These are phyloP conservation scores for Homarus gammarus DNA, from an alignment of 2,888 invertebrate species.

Conservation along the genomic window DNA sequence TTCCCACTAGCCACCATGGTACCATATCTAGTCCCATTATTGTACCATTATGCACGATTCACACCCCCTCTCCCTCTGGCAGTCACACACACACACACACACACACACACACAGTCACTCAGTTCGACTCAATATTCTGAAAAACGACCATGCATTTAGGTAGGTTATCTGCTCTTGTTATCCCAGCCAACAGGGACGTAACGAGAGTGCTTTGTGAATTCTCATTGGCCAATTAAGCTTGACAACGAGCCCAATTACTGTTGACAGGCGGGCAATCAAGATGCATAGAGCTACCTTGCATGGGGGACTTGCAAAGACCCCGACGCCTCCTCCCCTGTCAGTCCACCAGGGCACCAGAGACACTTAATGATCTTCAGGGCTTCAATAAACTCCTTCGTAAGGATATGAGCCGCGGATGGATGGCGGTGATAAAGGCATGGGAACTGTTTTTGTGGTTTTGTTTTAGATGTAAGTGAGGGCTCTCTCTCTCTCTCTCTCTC, in stretches of 20 bases:
- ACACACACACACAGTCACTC: slow-evolving; percentile 5
- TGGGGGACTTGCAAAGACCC: not conserved
- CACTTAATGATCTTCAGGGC: not conserved
- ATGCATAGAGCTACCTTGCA: not conserved
- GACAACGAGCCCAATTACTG: slow-evolving; percentile 44
- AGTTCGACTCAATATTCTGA: not conserved
- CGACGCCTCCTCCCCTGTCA: slow-evolving; percentile 22
- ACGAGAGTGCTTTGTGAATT: slow-evolving; percentile 47
- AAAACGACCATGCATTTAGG: not conserved
- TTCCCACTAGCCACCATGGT: not conserved
- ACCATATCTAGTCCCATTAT: not conserved
- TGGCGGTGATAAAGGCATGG: too few species aligned
- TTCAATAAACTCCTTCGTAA: not conserved
- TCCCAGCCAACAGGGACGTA: slow-evolving; percentile 18
- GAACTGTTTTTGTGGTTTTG: too few species aligned
- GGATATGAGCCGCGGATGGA: too few species aligned
- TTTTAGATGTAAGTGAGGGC: too few species aligned
- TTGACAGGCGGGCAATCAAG: slow-evolving; percentile 43
- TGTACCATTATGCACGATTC: not conserved
- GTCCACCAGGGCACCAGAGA: not conserved
- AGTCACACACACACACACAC: not conserved
- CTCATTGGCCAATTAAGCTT: slow-evolving; percentile 47
- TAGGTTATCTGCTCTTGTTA: slow-evolving; percentile 25
- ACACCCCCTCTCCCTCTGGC: not conserved
- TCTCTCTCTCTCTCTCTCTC: too few species aligned